Conservation (phyloP, 2,888 invertebrate genomes). For the Agrotis ipsilon region DNA sequence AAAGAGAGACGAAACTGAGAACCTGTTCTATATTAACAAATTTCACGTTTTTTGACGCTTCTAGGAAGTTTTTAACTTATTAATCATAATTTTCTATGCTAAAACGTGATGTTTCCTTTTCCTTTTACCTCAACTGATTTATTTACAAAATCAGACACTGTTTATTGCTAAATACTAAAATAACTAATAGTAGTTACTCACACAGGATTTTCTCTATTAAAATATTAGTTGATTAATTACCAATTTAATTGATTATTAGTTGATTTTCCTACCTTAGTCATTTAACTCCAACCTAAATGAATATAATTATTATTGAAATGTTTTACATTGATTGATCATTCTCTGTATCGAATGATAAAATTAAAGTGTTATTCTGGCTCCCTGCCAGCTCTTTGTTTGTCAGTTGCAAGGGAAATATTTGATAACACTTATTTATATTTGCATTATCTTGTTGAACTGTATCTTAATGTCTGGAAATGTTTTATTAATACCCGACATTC, state of each 20-base stretch:
- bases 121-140: too few species aligned
- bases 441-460: constrained; percentile 30
- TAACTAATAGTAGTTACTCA: not conserved
- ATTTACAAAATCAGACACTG: not conserved
- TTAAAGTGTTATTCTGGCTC: constrained; percentile 61
- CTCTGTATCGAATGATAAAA: constrained; percentile 47
- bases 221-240: not conserved
- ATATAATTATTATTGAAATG: constrained; percentile 8
- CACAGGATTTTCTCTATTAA: not conserved
- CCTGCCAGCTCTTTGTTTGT: constrained; percentile 69
- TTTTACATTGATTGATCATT: constrained; percentile 28
- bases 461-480: constrained; percentile 7
- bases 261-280: not conserved
- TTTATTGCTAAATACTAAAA: not conserved
- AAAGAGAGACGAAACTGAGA: too few species aligned
- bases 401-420: constrained; percentile 59
- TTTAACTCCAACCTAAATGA: constrained; percentile 8
- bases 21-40: too few species aligned
- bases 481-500: not conserved
- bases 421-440: constrained; percentile 50
- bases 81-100: too few species aligned
- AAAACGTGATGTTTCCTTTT: too few species aligned
- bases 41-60: too few species aligned
- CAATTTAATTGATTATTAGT: not conserved
- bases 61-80: too few species aligned